Evolutionary conservation across 2,888 invertebrate species (phyloP), one percentile per base, ranked within the genome.

Genomic region (Tinea pellionella): DNA sequence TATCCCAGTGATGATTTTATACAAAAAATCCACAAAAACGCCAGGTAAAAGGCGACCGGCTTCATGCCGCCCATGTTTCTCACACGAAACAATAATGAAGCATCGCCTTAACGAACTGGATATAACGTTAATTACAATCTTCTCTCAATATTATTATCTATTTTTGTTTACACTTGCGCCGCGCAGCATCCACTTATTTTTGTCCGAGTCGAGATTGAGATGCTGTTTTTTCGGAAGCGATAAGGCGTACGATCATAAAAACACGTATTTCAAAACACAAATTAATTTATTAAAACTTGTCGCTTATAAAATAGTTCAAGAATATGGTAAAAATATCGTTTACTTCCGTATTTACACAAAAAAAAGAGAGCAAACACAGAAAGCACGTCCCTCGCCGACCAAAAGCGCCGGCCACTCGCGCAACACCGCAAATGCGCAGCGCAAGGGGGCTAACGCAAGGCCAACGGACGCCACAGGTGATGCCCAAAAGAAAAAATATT

Each of bases 141-240:
- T 53, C 53, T 24, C 24, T 18, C 16, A 24, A 24, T 18, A 53
- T 53, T 53, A 24, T 24, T 24, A 18, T 53, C 53, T 53, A 53
- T 53, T 53, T 53, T 53, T 53, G 53, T 47, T 47, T 47, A 47
- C 47, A 47, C 47, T 47, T 47, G 15, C 47, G 13, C 41, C n/a
- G 47, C 47, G 47, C 47, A 47, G 47, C 47, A 53, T 24, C 18
- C 53, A 53, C 18, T 53, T 53, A 53, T 53, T 53, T 53, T 53
- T 24, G 53, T 53, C 53, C 53, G 13, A 47, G 12, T 47, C 24
- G 53, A 24, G 16, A 47, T 2, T 19, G 53, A 53, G 53, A 53
- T 53, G 53, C 53, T 53, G 53, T 53, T 53, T 51, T 51, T 24
- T 11, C 53, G 3, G 24, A 24, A 15, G 15, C 47, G 9, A 47